Evolutionary conservation across 1,140 invertebrate species (phyloP), one percentile per base, ranked within the genome.

Genomic region (Drosophila cardini): DNA sequence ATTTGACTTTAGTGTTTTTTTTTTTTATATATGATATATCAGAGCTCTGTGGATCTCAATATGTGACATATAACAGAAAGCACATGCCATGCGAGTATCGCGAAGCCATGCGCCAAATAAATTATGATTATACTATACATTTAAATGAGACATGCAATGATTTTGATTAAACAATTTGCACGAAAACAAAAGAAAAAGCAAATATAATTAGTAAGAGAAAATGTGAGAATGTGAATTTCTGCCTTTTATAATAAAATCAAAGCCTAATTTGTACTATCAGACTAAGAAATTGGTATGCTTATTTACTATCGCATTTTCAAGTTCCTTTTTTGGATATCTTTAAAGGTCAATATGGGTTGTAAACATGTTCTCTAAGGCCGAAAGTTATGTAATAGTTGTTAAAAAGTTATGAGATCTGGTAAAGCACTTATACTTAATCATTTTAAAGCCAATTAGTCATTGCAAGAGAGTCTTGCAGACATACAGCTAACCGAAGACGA

Each of bases 1-100:
- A 9, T 62, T 26, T 62, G 13, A 21, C 9, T 61, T 38, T 34
- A 30, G 55, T 63, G 61, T 45, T 18, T 71, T 40, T 40, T 21
- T 38, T 38, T 18, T 34, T 62, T 48, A 34, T 10, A 45, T 11
- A 52, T 21, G 43, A 68, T 30, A 72, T 38, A 76, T 40, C 32
- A 36, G 65, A 64, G 16, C 67, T 40, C 53, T 86, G 86, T 78
- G 64, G 64, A 65, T 85, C 68, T 85, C 67, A 73, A 48, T 32
- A 42, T 62, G 62, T 61, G 53, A 38, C 42, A 40, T 64, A 34
- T 65, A 72, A 53, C 42, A 52, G 15, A 42, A 61, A 70, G 57
- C 40, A 56, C 57, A 70, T 74, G 40, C 56, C 64, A 73, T 73
- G 71, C 65, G 42, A 69, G 56, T 11, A 21, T 69, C 21, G 26